Evolutionary conservation across 2,888 invertebrate genomes (phyloP).

Genomic region (Cerceris rybyensis): DNA sequence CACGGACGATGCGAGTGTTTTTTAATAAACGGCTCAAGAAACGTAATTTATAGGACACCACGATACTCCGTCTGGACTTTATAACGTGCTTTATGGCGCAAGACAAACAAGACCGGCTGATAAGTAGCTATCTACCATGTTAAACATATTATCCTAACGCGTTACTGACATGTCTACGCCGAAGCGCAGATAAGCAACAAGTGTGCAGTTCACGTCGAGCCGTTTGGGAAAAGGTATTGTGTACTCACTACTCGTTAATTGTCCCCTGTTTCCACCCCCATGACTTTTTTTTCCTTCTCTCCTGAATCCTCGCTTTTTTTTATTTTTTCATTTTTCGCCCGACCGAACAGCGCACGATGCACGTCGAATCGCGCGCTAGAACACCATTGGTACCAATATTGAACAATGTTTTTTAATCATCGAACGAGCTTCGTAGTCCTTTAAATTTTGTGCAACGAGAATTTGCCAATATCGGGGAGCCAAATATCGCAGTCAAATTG

Average conservation of each 20-base stretch:
- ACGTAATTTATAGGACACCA: slow-evolving; percentile 77
- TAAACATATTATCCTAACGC: slow-evolving; percentile 78
- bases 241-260: slow-evolving; percentile 66
- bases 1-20: slow-evolving; percentile 69
- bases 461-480: slow-evolving; percentile 24
- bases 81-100: slow-evolving; percentile 78
- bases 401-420: slow-evolving; percentile 55
- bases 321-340: slow-evolving; percentile 48
- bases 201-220: slow-evolving; percentile 69
- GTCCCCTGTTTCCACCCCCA: slow-evolving; percentile 42
- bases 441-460: slow-evolving; percentile 24
- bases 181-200: slow-evolving; percentile 78
- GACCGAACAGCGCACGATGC: slow-evolving; percentile 33
- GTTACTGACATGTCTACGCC: slow-evolving; percentile 76
- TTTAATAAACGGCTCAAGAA: slow-evolving; percentile 71
- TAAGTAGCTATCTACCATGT: slow-evolving; percentile 80
- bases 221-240: slow-evolving; percentile 70
- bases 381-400: slow-evolving; percentile 54
- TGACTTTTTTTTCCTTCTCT: slow-evolving; percentile 25
- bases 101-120: slow-evolving; percentile 77
- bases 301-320: slow-evolving; percentile 26
- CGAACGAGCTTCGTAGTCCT: slow-evolving; percentile 43
- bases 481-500: slow-evolving; percentile 13
- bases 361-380: slow-evolving; percentile 48
- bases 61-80: slow-evolving; percentile 78